Conservation (phyloP, 2,113 vertebrate species). For the Prinia subflava region DNA sequence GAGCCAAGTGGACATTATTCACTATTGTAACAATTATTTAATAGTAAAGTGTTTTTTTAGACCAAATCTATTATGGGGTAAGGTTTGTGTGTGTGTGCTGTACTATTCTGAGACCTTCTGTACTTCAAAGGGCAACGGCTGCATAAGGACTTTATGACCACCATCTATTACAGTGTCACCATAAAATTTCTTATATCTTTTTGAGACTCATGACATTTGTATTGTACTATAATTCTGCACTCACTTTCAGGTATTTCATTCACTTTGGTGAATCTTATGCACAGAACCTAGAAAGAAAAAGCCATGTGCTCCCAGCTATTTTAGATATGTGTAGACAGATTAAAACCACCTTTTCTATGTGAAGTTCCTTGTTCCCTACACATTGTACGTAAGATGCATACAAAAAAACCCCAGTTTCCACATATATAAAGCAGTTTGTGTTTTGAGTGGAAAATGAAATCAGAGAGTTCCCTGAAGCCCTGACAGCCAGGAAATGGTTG, state of each 20-base stretch:
- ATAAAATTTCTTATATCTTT: not conserved
- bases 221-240: not conserved
- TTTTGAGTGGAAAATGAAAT: not conserved
- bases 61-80: not conserved
- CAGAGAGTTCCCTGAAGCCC: not conserved
- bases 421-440: not conserved
- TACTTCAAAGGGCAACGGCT: not conserved
- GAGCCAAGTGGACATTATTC: accelerated
- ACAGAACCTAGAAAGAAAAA: not conserved
- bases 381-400: not conserved
- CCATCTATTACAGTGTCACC: not conserved
- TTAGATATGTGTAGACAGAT: not conserved
- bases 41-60: accelerated
- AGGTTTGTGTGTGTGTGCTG: not conserved
- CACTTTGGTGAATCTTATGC: not conserved
- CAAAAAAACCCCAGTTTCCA: accelerated
- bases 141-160: not conserved
- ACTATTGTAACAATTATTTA: not conserved
- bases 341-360: not conserved
- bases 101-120: not conserved
- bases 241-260: not conserved
- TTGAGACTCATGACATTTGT: not conserved
- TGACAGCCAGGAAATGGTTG: not conserved
- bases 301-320: not conserved
- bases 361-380: not conserved